Base-by-base conservation (phyloP, 2,797 vertebrate species). In the Tenualosa ilisha region DNA sequence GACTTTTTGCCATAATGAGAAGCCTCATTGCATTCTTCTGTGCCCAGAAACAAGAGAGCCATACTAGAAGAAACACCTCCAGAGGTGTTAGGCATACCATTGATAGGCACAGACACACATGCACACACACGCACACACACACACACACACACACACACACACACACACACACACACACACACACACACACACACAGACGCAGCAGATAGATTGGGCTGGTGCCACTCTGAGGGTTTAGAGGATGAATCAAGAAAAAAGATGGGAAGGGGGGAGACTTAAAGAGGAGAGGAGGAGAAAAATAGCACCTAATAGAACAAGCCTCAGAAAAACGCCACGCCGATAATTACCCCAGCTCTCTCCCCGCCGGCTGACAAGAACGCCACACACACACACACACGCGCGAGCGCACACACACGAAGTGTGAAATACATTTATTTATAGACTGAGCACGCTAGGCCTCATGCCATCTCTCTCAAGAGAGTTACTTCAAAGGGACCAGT, bases 371-470 rank as follows among this genome's bases (percentile, higher is more conserved):
- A 85, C 91, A 92, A 93, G 91, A 84, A 82, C 53, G 88, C 65
- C 61, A 82, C 24, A 85, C 59, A 40, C 91, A 93, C 90, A 88
- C 91, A 59, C 20, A 59, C 54, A 22, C 56, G 22, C 56, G 22
- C 56, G 22, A 20, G 6, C 56, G 22, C 59, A 63, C n/a, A 63
- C 56, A 61, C 56, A 90, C 91, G 90, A 92, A 26, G 85, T 82
- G 85, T 90, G 86, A 89, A 92, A 93, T 91, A 88, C 89, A 87
- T 94, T 92, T 96, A 94, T 96, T 95, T 94, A 93, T 95, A 95
- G 93, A 89, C 88, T 81, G 82, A 63, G n/a, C 59, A 24, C 90
- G 91, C 86, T 89, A 88, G 91, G 91, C 91, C 88, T 87, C 84
- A 91, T 93, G 93, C 93, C 94, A 91, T 89, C 9, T 84, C 88